Base-by-base conservation (phyloP, 2,113 vertebrate genomes). In the Oxyruncus cristatus region DNA sequence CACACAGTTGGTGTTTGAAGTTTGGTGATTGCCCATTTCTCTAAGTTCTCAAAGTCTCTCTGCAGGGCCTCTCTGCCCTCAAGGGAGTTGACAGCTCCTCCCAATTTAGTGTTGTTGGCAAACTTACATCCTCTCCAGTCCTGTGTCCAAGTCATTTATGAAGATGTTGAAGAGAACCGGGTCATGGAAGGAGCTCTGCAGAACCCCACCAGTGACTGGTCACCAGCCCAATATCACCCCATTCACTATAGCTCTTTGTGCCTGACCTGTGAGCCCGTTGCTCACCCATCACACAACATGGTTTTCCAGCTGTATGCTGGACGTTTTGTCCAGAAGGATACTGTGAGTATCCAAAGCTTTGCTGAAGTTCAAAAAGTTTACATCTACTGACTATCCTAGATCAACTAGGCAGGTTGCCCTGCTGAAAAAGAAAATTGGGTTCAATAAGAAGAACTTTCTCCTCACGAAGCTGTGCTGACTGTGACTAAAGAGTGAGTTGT, bases 251-350 rank as follows among this genome's bases (percentile, higher is more conserved):
- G 66, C 50, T 44, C 26, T 58, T 28, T 24, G 33, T 67, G 33
- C 44, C 37, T 16, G 20, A 24, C 23, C 37, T 0, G 0, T 14
- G 33, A 46, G 15, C 22, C 52, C 0, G 0, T 1, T 59, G 33
- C 37, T 81, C 33, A 4, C 4, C 27, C 33, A 44, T 1, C 0
- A 1, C 20, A n/a, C 24, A 58, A 44, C 33, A 20, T 0, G 0
- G 12, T 52, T n/a, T 59, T 30, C 19, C 50, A 44, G 32, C 9
- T 37, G 42, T 33, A 33, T 37, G 26, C 37, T 73, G 44, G 32
- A 33, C 0, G 0, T 58, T 37, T 58, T 44, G 10, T 24, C 14
- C 65, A 70, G 55, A 5, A 61, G 18, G 55, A 24, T 44, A 19
- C 5, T 44, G 14, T 0, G 4, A 89, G 8, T 19, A 28, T 20